Evolutionary conservation across 1,140 invertebrate genomes (phyloP).

Genomic region (Hydropsyche tenuis): DNA sequence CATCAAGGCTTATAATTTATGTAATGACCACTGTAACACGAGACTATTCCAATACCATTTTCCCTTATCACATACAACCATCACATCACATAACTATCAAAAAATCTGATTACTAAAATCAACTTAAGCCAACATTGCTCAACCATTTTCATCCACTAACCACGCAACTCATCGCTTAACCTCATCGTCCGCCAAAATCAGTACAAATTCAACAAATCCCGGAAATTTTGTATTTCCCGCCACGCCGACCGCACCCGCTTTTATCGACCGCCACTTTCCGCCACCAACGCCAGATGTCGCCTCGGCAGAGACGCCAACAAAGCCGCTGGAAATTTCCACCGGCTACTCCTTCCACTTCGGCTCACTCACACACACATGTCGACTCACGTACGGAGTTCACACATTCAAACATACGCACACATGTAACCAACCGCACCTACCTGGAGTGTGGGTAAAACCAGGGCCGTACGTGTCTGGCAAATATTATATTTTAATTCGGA

Average conservation of each 20-base stretch:
- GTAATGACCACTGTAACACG: no score
- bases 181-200: no score
- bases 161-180: no score
- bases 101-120: no score
- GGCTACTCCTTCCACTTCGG: neutral
- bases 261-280: conserved; percentile 1
- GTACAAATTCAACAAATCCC: no score
- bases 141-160: no score
- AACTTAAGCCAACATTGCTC: no score
- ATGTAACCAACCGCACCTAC: neutral
- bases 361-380: neutral
- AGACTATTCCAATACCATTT: no score
- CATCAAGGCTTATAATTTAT: no score
- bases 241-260: neutral
- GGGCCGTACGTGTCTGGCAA: neutral
- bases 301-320: neutral
- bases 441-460: neutral
- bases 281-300: neutral
- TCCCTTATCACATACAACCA: no score
- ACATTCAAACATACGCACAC: neutral
- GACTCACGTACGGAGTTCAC: neutral
- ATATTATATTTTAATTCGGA: neutral
- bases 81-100: no score
- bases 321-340: conserved; percentile 34
- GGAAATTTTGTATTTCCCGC: no score